Evolutionary conservation across 2,113 vertebrate species (phyloP).

Genomic region (Arenaria interpres): DNA sequence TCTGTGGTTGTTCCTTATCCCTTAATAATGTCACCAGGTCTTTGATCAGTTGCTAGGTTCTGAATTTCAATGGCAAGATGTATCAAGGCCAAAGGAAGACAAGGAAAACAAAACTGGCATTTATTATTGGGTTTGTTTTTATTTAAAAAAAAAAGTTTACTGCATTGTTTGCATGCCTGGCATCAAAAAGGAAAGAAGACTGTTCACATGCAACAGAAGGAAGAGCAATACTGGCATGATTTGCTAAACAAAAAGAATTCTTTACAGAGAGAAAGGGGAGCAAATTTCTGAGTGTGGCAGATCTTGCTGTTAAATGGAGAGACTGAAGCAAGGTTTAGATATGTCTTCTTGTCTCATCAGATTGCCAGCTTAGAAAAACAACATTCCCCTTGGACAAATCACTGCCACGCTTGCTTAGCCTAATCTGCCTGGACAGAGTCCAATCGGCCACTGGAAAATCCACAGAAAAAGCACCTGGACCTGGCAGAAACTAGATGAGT

Average conservation of each 20-base stretch:
- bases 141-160: not conserved
- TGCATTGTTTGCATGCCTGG: not conserved
- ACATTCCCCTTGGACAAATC: not conserved
- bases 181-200: not conserved
- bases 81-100: slow-evolving; percentile 3
- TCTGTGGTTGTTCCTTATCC: not conserved
- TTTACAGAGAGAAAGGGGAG: not conserved
- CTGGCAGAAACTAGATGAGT: not conserved
- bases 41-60: slow-evolving; percentile 17
- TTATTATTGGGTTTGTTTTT: not conserved
- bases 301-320: not conserved
- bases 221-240: not conserved
- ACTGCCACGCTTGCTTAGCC: not conserved
- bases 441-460: not conserved
- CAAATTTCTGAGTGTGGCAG: not conserved
- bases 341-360: not conserved
- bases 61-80: not conserved
- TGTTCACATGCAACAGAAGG: not conserved
- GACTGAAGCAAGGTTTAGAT: not conserved
- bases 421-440: not conserved
- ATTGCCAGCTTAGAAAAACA: not conserved
- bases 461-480: not conserved
- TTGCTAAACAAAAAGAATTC: not conserved
- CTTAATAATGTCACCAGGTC: slow-evolving; percentile 9
- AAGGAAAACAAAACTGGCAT: not conserved